Percentiles rank a stretch among this genome's conserved stretches.
Conservation (phyloP, 2,797 vertebrate genomes). For the Enteromius viviparus region DNA sequence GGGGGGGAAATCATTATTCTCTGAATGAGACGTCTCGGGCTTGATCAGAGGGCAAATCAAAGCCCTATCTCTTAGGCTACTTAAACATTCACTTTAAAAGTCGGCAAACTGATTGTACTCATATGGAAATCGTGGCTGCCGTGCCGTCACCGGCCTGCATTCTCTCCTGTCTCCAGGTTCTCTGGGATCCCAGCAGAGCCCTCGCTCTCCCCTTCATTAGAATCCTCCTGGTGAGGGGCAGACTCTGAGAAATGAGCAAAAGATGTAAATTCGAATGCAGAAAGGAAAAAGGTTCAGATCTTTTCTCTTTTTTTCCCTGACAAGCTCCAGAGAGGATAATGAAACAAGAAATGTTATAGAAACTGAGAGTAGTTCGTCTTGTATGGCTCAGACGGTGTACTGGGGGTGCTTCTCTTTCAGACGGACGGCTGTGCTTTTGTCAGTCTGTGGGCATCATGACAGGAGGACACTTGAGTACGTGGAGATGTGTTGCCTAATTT, state of each 20-base stretch:
- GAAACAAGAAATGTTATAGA: slow-evolving; percentile 50
- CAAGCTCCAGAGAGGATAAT: slow-evolving; percentile 56
- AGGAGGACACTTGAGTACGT: slow-evolving; percentile 19
- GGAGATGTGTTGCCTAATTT: background rate
- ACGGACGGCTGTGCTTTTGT: slow-evolving; percentile 40
- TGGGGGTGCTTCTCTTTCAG: slow-evolving; percentile 10
- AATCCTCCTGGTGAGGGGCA: slow-evolving; percentile 96
- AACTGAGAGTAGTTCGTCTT: slow-evolving; percentile 45
- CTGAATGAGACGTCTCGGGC: slow-evolving; percentile 96
- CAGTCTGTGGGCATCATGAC: slow-evolving; percentile 33
- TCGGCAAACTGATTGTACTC: slow-evolving; percentile 99
- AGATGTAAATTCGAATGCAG: slow-evolving; percentile 92
- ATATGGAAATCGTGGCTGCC: slow-evolving; percentile 90
- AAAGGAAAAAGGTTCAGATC: slow-evolving; percentile 96
- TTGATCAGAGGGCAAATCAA: slow-evolving; percentile 99
- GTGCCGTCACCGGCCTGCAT: slow-evolving; percentile 92
- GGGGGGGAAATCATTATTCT: slow-evolving; percentile 89
- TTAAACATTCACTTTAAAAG: slow-evolving; percentile 99
- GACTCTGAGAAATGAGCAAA: slow-evolving; percentile 86
- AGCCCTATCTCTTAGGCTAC: slow-evolving; percentile 97
- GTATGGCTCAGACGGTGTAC: slow-evolving; percentile 34
- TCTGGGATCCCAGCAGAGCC: slow-evolving; percentile 92
- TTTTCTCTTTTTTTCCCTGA: slow-evolving; percentile 75
- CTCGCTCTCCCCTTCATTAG: slow-evolving; percentile 94
- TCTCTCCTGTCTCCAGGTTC: slow-evolving; percentile 96